Evolutionary conservation across 2,888 invertebrate genomes (phyloP), one percentile per base, ranked within the genome.

Genomic region (Orthonevra nobilis): DNA sequence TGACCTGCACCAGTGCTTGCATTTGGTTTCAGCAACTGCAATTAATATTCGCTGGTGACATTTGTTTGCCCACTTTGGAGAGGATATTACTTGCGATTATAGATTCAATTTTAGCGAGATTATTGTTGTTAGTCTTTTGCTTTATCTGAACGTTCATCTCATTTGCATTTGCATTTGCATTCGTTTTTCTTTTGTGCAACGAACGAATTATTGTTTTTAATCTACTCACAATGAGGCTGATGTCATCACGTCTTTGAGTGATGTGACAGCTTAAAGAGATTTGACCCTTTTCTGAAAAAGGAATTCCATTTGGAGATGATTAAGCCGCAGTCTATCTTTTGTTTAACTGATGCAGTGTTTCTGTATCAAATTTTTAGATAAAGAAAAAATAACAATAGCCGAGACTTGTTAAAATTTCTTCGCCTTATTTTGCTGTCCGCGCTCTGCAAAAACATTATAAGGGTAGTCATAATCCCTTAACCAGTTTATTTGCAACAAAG

Each of bases 61-160:
- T 19, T 58, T 36, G 34, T 26, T 46, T 46, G 26, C 61, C 9
- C 19, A 48, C 12, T 17, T 46, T 4, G 28, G 10, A 19, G 26
- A 23, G 54, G 38, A 70, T 72, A n/a, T n/a, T 72, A 48, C n/a
- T 56, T 63, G 54, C 54, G 46, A 72, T 56, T 54, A 40, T 19
- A 50, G 54, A 64, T 63, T 72, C 46, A 48, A 48, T 70, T 61
- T 58, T 50, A 69, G 58, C 50, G 48, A 50, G 58, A 60, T 69
- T 30, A 38, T 20, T 46, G 7, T 38, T 63, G 46, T 20, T 20
- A 3, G 9, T 48, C 30, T 15, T 34, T 15, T 23, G 44, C 38
- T 15, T 54, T 17, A 9, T 17, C 15, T 26, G 26, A 12, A 17
- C 12, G 19, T 19, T 46, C 34, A 28, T 38, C 38, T 36, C 19